A percentile compares a stretch with the other conserved stretches of the same genome.
These are phyloP conservation scores for Beaufortia kweichowensis DNA, from an alignment of 2,113 vertebrate genomes.

Conservation along the genomic window DNA sequence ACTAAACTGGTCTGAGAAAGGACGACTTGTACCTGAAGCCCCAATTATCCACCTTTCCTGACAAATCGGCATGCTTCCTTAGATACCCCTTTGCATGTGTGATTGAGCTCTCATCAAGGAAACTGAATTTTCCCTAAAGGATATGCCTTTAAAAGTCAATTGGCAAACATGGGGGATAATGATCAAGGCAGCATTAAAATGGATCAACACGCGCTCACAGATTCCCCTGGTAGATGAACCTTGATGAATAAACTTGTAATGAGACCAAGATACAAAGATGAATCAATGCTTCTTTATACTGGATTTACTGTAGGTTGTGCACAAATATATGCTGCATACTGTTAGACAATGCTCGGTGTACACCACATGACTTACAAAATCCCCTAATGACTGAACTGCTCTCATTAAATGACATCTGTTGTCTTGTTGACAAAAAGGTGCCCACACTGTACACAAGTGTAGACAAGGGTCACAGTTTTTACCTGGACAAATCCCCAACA, in stretches of 20 bases:
- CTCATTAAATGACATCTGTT: neutral
- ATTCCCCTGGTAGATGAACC: conserved; percentile 26
- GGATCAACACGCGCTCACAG: conserved; percentile 32
- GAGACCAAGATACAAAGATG: conserved; percentile 27
- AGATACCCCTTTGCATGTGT: conserved; percentile 36
- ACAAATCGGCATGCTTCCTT: conserved; percentile 23
- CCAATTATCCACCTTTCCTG: conserved; percentile 40
- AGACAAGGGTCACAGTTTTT: neutral
- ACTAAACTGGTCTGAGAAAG: conserved; percentile 32
- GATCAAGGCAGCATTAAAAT: conserved; percentile 49
- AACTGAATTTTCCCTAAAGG: conserved; percentile 46
- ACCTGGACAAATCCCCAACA: neutral
- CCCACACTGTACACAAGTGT: neutral
- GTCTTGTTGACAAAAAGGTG: neutral
- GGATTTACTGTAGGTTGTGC: neutral
- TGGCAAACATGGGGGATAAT: conserved; percentile 46
- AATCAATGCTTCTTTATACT: conserved; percentile 32
- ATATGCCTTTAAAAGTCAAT: conserved; percentile 46
- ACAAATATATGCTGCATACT: neutral
- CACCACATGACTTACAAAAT: conserved; percentile 8
- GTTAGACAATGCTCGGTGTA: neutral
- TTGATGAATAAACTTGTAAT: conserved; percentile 35
- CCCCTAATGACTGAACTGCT: neutral
- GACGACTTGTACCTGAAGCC: conserved; percentile 33
- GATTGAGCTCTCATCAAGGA: conserved; percentile 52